Evolutionary conservation across 2,113 vertebrate species (phyloP).

Genomic region (Zonotrichia leucophrys): DNA sequence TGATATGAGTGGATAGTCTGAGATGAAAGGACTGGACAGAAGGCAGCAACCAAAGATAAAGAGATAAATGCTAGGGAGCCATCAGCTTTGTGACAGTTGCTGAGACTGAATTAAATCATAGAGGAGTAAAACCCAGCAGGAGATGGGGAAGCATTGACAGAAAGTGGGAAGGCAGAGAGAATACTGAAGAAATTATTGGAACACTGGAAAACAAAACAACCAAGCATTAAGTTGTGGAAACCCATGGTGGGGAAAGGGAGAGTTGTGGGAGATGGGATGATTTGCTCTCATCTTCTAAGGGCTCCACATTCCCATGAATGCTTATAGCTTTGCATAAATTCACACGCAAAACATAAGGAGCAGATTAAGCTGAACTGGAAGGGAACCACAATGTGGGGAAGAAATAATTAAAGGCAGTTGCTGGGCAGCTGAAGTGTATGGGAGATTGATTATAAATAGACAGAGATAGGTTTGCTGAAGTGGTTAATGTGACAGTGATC

Average conservation of each 20-base stretch:
- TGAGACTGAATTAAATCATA: constrained; percentile 44
- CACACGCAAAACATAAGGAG: constrained; percentile 57
- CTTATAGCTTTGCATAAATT: constrained; percentile 43
- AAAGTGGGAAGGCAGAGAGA: constrained; percentile 32
- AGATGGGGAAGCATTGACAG: constrained; percentile 14
- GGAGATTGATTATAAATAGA: constrained; percentile 19
- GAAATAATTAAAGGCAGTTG: constrained; percentile 54
- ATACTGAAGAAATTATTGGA: constrained; percentile 9
- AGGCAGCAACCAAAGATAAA: constrained; percentile 21
- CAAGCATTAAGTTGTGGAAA: constrained; percentile 29
- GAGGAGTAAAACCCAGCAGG: constrained; percentile 26
- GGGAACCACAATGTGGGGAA: constrained; percentile 1
- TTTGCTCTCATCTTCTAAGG: constrained; percentile 30
- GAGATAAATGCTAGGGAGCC: constrained; percentile 28
- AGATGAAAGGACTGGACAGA: constrained; percentile 15
- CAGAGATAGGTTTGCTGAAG: not conserved
- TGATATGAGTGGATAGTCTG: not conserved
- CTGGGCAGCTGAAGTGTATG: not conserved
- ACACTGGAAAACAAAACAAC: not conserved
- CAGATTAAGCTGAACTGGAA: constrained; percentile 48
- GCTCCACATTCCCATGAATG: constrained; percentile 39
- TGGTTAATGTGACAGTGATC: not conserved
- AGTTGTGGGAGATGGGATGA: constrained; percentile 51
- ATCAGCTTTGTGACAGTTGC: constrained; percentile 11
- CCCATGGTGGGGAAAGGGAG: constrained; percentile 23